Evolutionary conservation across 2,888 invertebrate genomes (phyloP).

Genomic region (Phortica okadai): DNA sequence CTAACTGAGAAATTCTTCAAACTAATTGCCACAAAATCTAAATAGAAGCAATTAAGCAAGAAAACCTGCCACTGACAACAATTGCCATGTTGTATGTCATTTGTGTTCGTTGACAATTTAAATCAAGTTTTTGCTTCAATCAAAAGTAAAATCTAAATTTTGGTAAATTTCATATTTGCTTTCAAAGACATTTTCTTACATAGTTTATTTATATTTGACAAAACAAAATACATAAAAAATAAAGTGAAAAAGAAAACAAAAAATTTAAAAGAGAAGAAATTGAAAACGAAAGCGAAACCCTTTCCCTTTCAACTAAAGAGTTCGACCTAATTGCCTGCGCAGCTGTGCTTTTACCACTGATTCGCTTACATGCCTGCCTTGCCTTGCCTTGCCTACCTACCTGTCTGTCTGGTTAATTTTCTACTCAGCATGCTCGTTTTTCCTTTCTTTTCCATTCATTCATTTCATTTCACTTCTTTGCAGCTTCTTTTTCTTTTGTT

Average conservation of each 20-base stretch:
- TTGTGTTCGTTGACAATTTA: neutral
- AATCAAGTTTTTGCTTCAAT: neutral
- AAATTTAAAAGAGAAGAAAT: neutral
- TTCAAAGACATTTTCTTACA: neutral
- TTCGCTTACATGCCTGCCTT: neutral
- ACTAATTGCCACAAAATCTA: neutral
- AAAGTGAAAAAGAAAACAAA: no score
- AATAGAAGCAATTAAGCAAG: constrained; percentile 7
- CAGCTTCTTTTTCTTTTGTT: neutral
- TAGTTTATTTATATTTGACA: neutral
- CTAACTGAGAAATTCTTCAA: neutral
- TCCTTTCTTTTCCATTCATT: constrained; percentile 28
- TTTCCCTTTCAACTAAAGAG: constrained; percentile 13
- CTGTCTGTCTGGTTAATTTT: constrained; percentile 5
- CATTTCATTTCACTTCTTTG: neutral
- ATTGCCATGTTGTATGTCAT: neutral
- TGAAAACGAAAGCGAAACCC: constrained; percentile 19
- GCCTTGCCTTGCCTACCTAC: neutral
- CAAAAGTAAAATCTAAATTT: neutral
- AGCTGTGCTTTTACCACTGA: neutral
- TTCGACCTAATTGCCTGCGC: neutral
- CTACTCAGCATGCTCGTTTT: constrained; percentile 1
- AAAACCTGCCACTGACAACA: neutral
- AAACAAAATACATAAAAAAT: no score
- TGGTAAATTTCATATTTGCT: neutral